Evolutionary conservation across 2,888 invertebrate genomes (phyloP).

Genomic region (Calameuta idolon): DNA sequence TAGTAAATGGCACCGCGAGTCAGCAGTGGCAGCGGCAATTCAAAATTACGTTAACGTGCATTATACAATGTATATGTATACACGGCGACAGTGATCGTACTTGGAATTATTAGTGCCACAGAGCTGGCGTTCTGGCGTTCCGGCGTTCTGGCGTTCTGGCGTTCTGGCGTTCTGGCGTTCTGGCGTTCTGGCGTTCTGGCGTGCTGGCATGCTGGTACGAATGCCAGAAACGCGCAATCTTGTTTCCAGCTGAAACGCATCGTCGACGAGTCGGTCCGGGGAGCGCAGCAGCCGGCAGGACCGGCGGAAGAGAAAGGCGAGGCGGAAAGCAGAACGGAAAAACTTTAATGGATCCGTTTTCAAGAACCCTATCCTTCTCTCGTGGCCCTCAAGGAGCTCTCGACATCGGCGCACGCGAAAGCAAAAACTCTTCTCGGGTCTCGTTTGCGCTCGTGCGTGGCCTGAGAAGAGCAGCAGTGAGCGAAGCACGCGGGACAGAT

Average conservation of each 20-base stretch:
- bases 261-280: too few relatives aligned
- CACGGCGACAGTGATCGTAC: too few relatives aligned
- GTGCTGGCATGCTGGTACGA: too few relatives aligned
- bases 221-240: constrained; percentile 6
- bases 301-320: neutral
- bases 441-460: too few relatives aligned
- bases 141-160: neutral
- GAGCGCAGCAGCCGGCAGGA: too few relatives aligned
- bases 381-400: too few relatives aligned
- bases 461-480: constrained; percentile 16
- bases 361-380: constrained; percentile 34
- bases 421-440: constrained; percentile 8
- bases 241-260: neutral
- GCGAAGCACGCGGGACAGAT: constrained; percentile 42
- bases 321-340: constrained; percentile 41
- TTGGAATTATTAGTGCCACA: too few relatives aligned
- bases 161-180: too few relatives aligned
- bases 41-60: neutral
- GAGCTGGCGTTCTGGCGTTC: neutral
- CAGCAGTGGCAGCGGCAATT: neutral
- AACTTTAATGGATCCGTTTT: constrained; percentile 62
- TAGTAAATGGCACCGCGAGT: too few relatives aligned
- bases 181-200: neutral
- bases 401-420: neutral
- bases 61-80: too few relatives aligned